phyloP scores from a whole-genome alignment of 2,888 invertebrate genomes.

The Trachelus stipa region DNA sequence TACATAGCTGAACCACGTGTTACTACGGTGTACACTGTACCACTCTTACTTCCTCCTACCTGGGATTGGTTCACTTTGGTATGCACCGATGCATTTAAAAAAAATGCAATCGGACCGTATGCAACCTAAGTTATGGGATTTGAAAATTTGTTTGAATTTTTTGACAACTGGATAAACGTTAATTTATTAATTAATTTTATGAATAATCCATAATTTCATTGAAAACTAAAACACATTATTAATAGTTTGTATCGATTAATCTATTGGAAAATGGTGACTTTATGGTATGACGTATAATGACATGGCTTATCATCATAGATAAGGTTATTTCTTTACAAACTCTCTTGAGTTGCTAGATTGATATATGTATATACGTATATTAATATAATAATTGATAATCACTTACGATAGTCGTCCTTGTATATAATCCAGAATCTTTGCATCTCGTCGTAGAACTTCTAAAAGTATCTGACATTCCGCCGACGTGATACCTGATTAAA shows the following conservation, averaged over 20 bases:
- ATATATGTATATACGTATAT: neutral
- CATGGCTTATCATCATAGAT: neutral
- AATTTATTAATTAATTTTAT: neutral
- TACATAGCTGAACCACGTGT: constrained; percentile 5
- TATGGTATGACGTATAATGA: neutral
- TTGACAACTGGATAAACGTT: neutral
- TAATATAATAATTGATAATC: neutral
- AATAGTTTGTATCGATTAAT: neutral
- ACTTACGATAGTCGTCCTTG: neutral
- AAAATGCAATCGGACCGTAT: neutral
- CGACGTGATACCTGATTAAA: neutral
- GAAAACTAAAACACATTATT: neutral
- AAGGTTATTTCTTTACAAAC: neutral
- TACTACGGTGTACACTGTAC: neutral
- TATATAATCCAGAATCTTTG: neutral
- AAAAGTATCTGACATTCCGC: neutral
- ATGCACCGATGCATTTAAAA: neutral
- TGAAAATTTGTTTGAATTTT: neutral
- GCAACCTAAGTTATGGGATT: neutral
- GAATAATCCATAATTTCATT: neutral
- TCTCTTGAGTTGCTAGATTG: neutral
- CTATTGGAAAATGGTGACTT: neutral
- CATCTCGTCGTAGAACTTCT: neutral
- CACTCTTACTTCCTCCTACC: neutral
- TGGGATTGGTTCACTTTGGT: neutral